These are phyloP conservation scores for Thalassaphorura encarpata DNA, from an alignment of 1,140 invertebrate genomes.

Conservation along the genomic window DNA sequence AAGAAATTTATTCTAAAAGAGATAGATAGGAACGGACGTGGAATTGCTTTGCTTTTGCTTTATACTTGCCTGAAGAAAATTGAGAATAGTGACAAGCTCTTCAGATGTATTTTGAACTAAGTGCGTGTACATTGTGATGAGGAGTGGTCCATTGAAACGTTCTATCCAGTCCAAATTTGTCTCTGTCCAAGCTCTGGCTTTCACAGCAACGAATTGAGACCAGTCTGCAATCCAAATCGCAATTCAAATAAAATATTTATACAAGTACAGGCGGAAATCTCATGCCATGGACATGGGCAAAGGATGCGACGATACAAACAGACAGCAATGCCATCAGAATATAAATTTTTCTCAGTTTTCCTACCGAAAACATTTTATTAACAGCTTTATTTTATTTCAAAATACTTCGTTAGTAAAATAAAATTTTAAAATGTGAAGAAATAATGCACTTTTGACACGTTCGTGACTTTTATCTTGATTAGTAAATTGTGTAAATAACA, in stretches of 20 bases:
- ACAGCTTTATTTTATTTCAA: no score
- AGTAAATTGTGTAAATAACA: no score
- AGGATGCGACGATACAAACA: background rate
- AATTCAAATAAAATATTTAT: conserved; percentile 2
- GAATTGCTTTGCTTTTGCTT: background rate
- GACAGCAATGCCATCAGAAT: no score
- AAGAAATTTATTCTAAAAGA: no score
- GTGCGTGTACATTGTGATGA: conserved; percentile 60
- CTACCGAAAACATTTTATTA: no score
- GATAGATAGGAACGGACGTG: background rate
- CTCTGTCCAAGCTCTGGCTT: conserved; percentile 54
- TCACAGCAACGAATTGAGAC: conserved; percentile 56
- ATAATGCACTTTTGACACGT: no score
- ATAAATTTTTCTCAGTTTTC: no score
- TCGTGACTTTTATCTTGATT: no score
- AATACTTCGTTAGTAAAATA: no score
- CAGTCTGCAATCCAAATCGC: conserved; percentile 47
- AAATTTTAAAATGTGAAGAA: no score
- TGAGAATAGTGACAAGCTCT: conserved; percentile 47
- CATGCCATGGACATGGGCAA: no score
- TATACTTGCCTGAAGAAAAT: conserved; percentile 44
- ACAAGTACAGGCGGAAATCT: background rate
- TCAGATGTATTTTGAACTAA: conserved; percentile 50
- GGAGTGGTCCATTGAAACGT: conserved; percentile 55
- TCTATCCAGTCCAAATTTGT: conserved; percentile 57